Evolutionary conservation across 2,113 vertebrate genomes (phyloP).

Genomic region (Cololabis saira): DNA sequence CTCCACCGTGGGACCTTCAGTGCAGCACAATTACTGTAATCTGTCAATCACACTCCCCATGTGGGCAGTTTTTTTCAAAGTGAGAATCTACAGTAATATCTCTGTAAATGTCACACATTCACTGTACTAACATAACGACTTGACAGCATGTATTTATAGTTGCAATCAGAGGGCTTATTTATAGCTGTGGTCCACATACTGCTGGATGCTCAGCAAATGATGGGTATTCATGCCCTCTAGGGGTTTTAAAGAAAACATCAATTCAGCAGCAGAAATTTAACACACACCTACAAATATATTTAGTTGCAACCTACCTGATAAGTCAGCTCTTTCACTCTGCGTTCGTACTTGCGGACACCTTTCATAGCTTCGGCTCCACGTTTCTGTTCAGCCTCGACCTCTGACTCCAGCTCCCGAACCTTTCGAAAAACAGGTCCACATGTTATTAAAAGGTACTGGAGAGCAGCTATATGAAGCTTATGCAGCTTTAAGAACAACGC

Average conservation of each 20-base stretch:
- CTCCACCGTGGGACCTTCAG: neutral
- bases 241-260: conserved; percentile 29
- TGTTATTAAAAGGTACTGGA: conserved; percentile 1
- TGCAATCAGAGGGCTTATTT: conserved; percentile 17
- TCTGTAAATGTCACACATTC: conserved; percentile 20
- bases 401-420: conserved; percentile 75
- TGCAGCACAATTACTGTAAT: neutral
- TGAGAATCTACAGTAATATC: conserved; percentile 23
- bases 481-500: too few relatives aligned
- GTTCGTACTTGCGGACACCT: conserved; percentile 78
- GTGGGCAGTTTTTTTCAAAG: conserved; percentile 6
- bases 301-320: conserved; percentile 70
- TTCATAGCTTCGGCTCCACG: conserved; percentile 74
- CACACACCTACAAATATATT: neutral
- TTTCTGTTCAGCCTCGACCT: conserved; percentile 76
- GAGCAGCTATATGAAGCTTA: too few relatives aligned
- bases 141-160: conserved; percentile 6
- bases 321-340: conserved; percentile 76
- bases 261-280: neutral
- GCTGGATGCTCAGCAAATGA: conserved; percentile 5
- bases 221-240: conserved; percentile 64
- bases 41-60: conserved; percentile 6
- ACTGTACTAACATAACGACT: neutral
- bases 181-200: conserved; percentile 3
- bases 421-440: conserved; percentile 32